phyloP scores from a whole-genome alignment of 2,797 vertebrate species.

The Megaceryle alcyon region DNA sequence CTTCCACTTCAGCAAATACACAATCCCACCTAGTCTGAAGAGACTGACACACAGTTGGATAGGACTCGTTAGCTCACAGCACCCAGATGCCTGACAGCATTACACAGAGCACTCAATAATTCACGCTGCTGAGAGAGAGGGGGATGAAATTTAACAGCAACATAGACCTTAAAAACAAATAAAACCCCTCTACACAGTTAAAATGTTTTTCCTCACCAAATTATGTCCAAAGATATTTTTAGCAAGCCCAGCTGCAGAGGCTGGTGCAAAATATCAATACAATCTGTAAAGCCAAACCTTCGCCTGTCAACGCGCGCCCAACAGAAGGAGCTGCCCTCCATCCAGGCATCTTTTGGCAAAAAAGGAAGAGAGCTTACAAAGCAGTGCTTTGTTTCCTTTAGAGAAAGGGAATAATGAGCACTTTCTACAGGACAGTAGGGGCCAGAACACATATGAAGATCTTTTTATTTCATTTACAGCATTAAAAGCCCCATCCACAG shows the following conservation, averaged over 20 bases:
- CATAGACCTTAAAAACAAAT: background rate
- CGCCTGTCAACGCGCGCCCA: fast-evolving
- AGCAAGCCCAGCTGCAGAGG: background rate
- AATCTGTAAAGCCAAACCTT: background rate
- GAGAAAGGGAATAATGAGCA: background rate
- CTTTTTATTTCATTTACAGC: background rate
- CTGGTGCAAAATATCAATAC: background rate
- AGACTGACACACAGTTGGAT: background rate
- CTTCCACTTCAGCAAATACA: background rate
- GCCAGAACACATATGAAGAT: background rate
- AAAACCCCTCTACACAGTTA: background rate
- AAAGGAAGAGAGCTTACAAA: background rate
- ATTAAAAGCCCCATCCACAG: background rate
- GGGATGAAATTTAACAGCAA: background rate
- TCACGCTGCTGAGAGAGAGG: background rate
- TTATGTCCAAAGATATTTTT: constrained; percentile 4
- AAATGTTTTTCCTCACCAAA: background rate
- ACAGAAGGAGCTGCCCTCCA: background rate
- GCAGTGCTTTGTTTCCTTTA: background rate
- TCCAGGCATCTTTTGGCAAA: background rate
- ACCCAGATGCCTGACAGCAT: background rate
- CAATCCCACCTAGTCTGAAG: background rate
- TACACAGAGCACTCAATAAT: background rate
- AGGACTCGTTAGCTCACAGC: background rate
- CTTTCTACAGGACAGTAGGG: background rate